Base-by-base conservation (phyloP, 2,888 invertebrate species). In the Eustalomyia histrio region DNA sequence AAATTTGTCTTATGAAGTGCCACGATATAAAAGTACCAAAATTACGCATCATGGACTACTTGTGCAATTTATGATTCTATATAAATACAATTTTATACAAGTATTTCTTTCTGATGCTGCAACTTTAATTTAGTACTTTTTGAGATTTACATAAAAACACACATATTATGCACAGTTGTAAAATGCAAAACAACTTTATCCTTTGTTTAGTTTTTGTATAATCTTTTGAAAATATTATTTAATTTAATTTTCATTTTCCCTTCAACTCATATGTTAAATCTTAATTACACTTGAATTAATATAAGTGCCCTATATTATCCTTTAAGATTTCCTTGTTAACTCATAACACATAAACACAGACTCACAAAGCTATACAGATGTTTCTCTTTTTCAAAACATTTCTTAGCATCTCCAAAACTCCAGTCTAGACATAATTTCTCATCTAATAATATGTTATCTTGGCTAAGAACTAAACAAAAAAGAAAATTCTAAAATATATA, bases 361-460 rank as follows among this genome's bases (percentile, higher is more conserved):
- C 2, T n/a, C 29, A 47, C 14, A 7, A 17, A 47, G 0, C 50
- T 12, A 8, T 0, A 33, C 39, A 33, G 60, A 65, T 68, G 12
- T 63, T 60, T 24, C 53, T 69, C 53, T 69, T n/a, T n/a, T 29
- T 6, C 29, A 29, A 29, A 29, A 29, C 4, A 10, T 9, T 53
- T 52, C 0, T 47, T 21, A 14, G 9, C n/a, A 50, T 35, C 53
- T 47, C 16, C 16, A 29, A 67, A 24, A 29, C 69, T 35, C 29
- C 29, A 47, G 82, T 82, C 82, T 82, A 79, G 82, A 82, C 82
- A 79, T 69, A 76, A 82, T 79, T 82, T 82, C 72, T 79, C 75
- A 79, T 35, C 72, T 50, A 72, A 82, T 78, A 57, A 74, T 74
- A 64, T 74, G 69, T 81, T 67, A 71, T 65, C 61, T 57, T 74